A percentile compares a stretch with the other conserved stretches of the same genome.
Conservation (phyloP, 2,888 invertebrate genomes). For the Napeogenes sylphis region DNA sequence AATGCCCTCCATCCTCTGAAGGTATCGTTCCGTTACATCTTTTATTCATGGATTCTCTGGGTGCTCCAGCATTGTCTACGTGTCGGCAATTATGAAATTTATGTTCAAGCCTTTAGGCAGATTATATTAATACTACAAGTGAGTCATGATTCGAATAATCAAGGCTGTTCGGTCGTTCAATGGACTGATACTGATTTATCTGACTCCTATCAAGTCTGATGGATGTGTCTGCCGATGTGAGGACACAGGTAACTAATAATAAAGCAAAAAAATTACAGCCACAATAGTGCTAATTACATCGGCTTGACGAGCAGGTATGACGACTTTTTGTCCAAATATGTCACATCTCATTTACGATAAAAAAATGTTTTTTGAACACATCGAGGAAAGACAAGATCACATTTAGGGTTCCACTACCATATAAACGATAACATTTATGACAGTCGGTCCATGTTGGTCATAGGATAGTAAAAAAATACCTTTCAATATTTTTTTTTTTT, state of each 20-base stretch:
- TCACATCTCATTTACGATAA: conserved; percentile 2
- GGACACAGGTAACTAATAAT: conserved; percentile 13
- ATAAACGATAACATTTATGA: neutral
- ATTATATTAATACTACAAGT: conserved; percentile 37
- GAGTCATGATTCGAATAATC: conserved; percentile 56
- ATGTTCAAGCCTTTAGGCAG: conserved; percentile 69
- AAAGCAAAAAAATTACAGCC: conserved; percentile 16
- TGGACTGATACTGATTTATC: conserved; percentile 69
- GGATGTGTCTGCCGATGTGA: conserved; percentile 55
- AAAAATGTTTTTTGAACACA: neutral
- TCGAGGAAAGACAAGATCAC: neutral
- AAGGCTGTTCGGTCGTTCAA: conserved; percentile 65
- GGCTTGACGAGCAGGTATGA: conserved; percentile 9
- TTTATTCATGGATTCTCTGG: conserved; percentile 66
- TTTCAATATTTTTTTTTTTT: no score
- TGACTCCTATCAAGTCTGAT: conserved; percentile 61
- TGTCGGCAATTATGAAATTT: conserved; percentile 71
- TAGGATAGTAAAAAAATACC: no score
- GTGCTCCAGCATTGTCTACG: conserved; percentile 72
- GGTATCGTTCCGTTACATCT: conserved; percentile 55
- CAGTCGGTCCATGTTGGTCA: no score
- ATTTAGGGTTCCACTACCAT: neutral
- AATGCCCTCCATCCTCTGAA: conserved; percentile 45
- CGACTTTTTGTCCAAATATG: conserved; percentile 6
- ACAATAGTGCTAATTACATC: conserved; percentile 21